Conservation (phyloP, 2,113 vertebrate genomes). For the Spermophilus dauricus region DNA sequence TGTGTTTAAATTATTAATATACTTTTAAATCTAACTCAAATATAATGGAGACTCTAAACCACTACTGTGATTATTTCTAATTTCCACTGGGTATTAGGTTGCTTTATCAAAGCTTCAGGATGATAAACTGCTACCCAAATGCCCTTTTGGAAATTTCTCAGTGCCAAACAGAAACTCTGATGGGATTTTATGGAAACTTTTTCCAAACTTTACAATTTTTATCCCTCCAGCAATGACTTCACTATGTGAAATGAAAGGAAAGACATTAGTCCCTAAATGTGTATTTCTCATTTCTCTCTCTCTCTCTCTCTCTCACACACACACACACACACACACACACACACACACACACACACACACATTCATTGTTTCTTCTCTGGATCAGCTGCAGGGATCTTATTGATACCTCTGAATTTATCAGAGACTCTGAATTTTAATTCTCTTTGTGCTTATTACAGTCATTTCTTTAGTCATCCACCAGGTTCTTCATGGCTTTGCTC, state of each 20-base stretch:
- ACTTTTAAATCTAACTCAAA: not conserved
- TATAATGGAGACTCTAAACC: not conserved
- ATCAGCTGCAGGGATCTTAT: not conserved
- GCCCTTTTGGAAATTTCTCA: not conserved
- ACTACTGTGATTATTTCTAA: not conserved
- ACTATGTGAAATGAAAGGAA: not conserved
- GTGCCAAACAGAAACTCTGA: not conserved
- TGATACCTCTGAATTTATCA: not conserved
- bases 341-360: not conserved
- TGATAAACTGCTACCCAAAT: not conserved
- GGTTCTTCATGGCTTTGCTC: not conserved
- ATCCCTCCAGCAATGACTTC: not conserved
- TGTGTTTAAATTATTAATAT: not conserved
- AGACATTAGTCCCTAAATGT: not conserved
- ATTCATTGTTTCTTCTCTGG: not conserved
- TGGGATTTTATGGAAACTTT: not conserved
- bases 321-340: not conserved
- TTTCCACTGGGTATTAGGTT: not conserved
- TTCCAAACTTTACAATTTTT: conserved; percentile 27
- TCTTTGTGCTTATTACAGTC: not conserved
- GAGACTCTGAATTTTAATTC: conserved; percentile 19
- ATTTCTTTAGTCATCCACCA: conserved; percentile 6
- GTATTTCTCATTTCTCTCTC: not conserved
- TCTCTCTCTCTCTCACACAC: not conserved
- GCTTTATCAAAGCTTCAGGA: not conserved